phyloP scores from a whole-genome alignment of 2,888 invertebrate species.

The Neoascia interrupta region DNA sequence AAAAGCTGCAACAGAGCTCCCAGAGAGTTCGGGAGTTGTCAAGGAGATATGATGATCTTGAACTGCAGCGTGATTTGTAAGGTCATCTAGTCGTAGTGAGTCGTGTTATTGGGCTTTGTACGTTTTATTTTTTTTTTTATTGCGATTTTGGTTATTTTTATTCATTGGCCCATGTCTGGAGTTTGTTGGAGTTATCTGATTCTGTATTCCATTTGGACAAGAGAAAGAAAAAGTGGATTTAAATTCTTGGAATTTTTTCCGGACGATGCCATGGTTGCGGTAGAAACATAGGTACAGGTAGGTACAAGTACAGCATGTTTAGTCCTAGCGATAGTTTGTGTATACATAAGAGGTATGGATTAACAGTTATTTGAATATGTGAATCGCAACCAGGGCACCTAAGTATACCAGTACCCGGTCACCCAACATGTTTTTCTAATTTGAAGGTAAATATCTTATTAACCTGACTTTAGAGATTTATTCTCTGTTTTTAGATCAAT shows the following conservation, averaged over 20 bases:
- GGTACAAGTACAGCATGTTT: too few species aligned
- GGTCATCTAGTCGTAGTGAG: slow-evolving; percentile 58
- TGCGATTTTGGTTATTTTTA: slow-evolving; percentile 59
- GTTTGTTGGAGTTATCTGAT: slow-evolving; percentile 64
- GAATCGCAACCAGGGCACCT: too few species aligned
- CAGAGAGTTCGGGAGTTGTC: slow-evolving; percentile 63
- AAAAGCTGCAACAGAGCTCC: not conserved
- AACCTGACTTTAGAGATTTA: too few species aligned
- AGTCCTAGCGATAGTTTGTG: too few species aligned
- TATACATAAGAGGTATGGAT: too few species aligned
- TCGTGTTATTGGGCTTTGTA: slow-evolving; percentile 28
- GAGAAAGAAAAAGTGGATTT: slow-evolving; percentile 56
- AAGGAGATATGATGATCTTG: slow-evolving; percentile 69
- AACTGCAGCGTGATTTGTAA: slow-evolving; percentile 68
- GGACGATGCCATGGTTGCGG: too few species aligned
- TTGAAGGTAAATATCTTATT: too few species aligned
- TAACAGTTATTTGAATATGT: too few species aligned
- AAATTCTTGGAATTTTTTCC: slow-evolving; percentile 58
- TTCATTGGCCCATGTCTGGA: slow-evolving; percentile 64
- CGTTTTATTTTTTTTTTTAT: not conserved
- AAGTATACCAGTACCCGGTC: too few species aligned
- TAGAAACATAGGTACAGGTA: too few species aligned
- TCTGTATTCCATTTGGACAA: slow-evolving; percentile 35
- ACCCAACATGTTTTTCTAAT: too few species aligned
- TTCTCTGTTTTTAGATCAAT: too few species aligned